Percentiles rank a stretch among this genome's conserved stretches.
phyloP scores from a whole-genome alignment of 2,113 vertebrate genomes.

The Rhinichthys klamathensis region DNA sequence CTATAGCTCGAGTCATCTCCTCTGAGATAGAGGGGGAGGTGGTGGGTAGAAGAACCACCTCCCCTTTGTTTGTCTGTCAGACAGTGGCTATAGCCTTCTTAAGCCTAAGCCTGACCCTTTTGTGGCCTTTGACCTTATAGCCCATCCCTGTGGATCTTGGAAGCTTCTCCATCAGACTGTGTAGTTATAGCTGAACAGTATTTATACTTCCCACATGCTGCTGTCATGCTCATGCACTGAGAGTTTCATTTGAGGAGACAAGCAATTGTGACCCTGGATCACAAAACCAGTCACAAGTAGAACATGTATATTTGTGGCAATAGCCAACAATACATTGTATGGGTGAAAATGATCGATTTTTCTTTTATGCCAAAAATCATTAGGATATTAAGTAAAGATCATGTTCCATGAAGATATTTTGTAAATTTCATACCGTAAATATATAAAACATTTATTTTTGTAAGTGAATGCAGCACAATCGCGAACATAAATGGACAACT shows the following conservation, averaged over 20 bases:
- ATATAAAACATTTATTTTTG: no score
- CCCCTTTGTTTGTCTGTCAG: slow-evolving; percentile 64
- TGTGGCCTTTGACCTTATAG: slow-evolving; percentile 66
- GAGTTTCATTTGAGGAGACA: neutral
- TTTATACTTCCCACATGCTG: slow-evolving; percentile 60
- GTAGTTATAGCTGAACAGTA: slow-evolving; percentile 57
- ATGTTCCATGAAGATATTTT: no score
- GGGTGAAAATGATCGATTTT: no score
- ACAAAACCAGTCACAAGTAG: no score
- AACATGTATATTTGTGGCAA: no score
- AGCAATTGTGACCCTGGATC: no score
- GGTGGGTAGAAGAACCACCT: slow-evolving; percentile 22
- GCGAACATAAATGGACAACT: no score
- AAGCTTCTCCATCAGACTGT: slow-evolving; percentile 57
- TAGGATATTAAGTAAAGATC: no score
- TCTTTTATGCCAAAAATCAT: no score
- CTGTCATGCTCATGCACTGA: slow-evolving; percentile 51
- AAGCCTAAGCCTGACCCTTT: slow-evolving; percentile 67
- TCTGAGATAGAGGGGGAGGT: slow-evolving; percentile 31
- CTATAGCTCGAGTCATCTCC: slow-evolving; percentile 51
- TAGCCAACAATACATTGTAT: no score
- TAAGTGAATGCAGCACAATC: no score
- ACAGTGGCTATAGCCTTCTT: slow-evolving; percentile 67
- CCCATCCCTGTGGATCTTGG: slow-evolving; percentile 61
- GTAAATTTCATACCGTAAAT: no score